phyloP scores from a whole-genome alignment of 2,113 vertebrate genomes.

The Pomatorhinus ruficollis region DNA sequence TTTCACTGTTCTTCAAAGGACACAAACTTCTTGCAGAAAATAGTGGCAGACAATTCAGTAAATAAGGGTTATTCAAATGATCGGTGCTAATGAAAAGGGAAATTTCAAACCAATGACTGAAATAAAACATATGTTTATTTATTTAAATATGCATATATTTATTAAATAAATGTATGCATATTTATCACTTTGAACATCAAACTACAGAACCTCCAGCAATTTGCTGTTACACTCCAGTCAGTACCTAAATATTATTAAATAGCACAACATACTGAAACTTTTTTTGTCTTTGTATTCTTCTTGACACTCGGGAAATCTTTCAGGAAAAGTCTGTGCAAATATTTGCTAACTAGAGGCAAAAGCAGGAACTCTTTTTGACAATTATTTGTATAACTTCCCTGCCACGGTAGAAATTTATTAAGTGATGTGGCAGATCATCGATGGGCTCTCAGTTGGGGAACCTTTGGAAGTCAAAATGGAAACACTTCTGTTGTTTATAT shows the following conservation, averaged over 20 bases:
- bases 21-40: background rate
- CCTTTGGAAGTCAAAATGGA: background rate
- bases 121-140: background rate
- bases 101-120: background rate
- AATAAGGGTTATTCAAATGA: background rate
- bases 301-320: background rate
- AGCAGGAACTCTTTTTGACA: accelerated
- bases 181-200: background rate
- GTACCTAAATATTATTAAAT: background rate
- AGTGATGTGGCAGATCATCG: accelerated
- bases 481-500: background rate
- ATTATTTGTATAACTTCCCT: background rate
- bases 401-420: background rate
- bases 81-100: background rate
- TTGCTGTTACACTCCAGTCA: background rate
- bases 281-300: background rate
- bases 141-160: too few species aligned
- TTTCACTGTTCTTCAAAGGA: background rate
- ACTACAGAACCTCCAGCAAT: background rate
- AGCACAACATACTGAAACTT: accelerated
- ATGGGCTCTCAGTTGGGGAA: background rate
- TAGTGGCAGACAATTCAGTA: background rate
- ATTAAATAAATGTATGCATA: background rate
- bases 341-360: background rate
- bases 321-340: background rate